Base-by-base conservation (phyloP, 2,888 invertebrate species). In the Rhagophthalmus giganteus region DNA sequence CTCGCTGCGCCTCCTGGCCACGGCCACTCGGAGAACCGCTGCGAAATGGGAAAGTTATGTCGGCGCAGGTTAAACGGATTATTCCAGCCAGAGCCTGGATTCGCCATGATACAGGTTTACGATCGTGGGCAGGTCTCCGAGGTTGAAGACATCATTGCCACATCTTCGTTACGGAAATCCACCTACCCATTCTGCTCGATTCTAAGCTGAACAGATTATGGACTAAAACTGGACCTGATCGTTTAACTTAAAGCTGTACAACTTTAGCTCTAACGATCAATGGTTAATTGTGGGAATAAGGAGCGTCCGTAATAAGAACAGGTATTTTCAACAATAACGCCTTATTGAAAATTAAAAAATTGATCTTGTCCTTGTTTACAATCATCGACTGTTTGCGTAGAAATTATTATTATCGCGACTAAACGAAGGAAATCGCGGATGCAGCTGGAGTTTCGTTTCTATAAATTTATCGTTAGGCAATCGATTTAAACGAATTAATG, bases 41-140 rank as follows among this genome's bases (percentile, higher is more conserved):
- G 61, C 64, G 67, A 71, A 72, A 74, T 74, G 71, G 72, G 71
- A 73, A 74, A 73, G 73, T 72, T 73, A 69, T 73, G 74, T 74
- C 64, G 67, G 63, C 63, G 62, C 73, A 73, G 73, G 73, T 73
- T 73, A 71, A 72, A 70, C 69, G 72, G 72, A 71, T 73, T 73
- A 73, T 59, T 67, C 62, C 52, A 59, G 59, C 60, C 62, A 58
- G 64, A 60, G 44, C 57, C 45, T 44, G 45, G 52, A 51, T 60
- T 52, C 53, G 53, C 46, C 53, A 50, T 53, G 60, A 55, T 58
- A 53, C 56, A 56, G 58, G 55, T 54, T 54, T 54, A 54, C 34
- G 53, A 50, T 26, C 32, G 50, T 55, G 49, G 48, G 51, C 50
- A 48, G 54, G 48, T 49, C 52, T 37, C 45, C 37, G 46, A 55